Base-by-base conservation (phyloP, 2,888 invertebrate species). In the Nymphalis urticae region DNA sequence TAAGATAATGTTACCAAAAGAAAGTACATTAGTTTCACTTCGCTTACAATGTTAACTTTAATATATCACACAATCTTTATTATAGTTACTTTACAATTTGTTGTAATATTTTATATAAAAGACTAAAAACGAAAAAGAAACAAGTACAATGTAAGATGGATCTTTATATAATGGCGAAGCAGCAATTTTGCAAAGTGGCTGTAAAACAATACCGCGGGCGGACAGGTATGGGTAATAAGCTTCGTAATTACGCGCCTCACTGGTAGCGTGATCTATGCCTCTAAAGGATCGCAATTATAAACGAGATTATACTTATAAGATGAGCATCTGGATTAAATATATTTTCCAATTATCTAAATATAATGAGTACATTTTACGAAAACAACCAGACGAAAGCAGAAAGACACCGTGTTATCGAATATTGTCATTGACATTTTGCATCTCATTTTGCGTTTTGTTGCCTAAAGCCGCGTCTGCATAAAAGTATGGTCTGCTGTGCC, bases 111-210 rank as follows among this genome's bases (percentile, higher is more conserved):
- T 51, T 6, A 51, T 7, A 10, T 51, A 51, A 51, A 51, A 21
- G 7, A n/a, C 10, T 51, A 17, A 42, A 42, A 13, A n/a, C 17
- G 54, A 16, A n/a, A 9, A 56, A 56, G 61, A 51, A 64, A 67
- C 27, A 54, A 21, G 17, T 51, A 10, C 48, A 27, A n/a, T 8
- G 24, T 13, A 32, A 47, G 47, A 61, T 36, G 47, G 51, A 51
- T 50, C 48, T 62, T 36, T 21, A 48, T 65, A 60, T 42, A 58
- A 65, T 53, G 63, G 56, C 36, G 58, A 47, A 19, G 63, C 59
- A 50, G 68, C 68, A 68, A 68, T 71, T 68, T 54, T 51, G 66
- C 47, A 61, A 71, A 71, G 71, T 71, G 66, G 47, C 60, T 58
- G 66, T 58, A 51, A 69, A 58, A 68, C 63, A 71, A 66, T 54